Base-by-base conservation (phyloP, 2,888 invertebrate genomes). In the Drosophila rubida region DNA sequence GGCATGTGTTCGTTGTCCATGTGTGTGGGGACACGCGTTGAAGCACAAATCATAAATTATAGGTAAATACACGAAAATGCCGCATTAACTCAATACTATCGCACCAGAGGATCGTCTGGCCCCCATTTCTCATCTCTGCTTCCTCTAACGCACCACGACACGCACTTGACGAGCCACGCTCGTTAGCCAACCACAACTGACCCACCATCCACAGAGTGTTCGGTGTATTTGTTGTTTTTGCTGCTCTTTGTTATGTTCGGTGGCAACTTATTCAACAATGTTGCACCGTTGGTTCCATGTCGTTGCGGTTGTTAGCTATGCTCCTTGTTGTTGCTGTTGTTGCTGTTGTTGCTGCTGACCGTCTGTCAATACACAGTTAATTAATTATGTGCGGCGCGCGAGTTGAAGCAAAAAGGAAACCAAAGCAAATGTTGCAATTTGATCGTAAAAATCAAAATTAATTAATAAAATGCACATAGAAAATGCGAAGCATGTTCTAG, bases 11-110 rank as follows among this genome's bases (percentile, higher is more conserved):
- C 35, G 35, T 35, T 25, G 48, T 49, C 11, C 27, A 9, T 44
- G 44, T 27, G 46, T 48, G 49, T 45, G 45, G 35, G 27, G 25
- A 50, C 54, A 63, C 30, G 41, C 66, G 49, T 59, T 50, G 39
- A 23, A 39, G 27, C 35, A 50, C 45, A 71, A 51, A 71, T 62
- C 57, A 76, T 74, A 76, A 75, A 75, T 76, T 57, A 73, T 48
- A 62, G 46, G 63, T 14, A 69, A 69, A 53, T 46, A 53, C 54
- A 73, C 45, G 49, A 53, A 68, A 63, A 57, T 60, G 27, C 37
- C 13, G 27, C 32, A 59, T 59, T 55, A 22, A 76, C 57, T 30
- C n/a, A 44, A 46, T 75, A 49, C 25, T 65, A 58, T 70, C 71
- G 16, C 35, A 23, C 44, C 25, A 30, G 55, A 49, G 30, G 32